Base-by-base conservation (phyloP, 2,113 vertebrate species). In the Pheucticus melanocephalus region DNA sequence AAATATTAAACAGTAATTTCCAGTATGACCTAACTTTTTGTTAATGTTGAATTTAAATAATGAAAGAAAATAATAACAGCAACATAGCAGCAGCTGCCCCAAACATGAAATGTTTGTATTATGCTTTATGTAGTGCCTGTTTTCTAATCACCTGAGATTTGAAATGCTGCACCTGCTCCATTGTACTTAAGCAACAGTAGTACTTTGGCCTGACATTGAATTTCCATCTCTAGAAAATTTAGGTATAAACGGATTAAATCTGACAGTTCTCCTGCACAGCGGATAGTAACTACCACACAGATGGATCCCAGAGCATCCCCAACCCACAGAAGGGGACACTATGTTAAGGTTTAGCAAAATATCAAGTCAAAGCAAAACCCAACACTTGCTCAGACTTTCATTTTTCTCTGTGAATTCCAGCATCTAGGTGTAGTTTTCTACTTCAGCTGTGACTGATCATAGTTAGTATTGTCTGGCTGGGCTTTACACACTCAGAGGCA, bases 261-360 rank as follows among this genome's bases (percentile, higher is more conserved):
- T 94, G 95, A 57, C 79, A 88, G 76, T 83, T 82, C 72, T 94
- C 37, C 82, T 75, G 86, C 69, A 73, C 40, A 88, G 66, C 72
- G 75, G 79, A 61, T 81, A 81, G 75, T 83, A 73, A 68, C 48
- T 12, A 63, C 61, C 60, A 44, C 2, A 3, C 80, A 73, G 82
- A 69, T 20, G 30, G 12, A 75, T 51, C 79, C 75, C 75, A 82
- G 78, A 76, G 72, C 54, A 57, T 42, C 53, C 80, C 64, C 40
- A 39, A 0, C 42, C 63, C 82, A 63, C 78, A 61, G 77, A 47
- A 71, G 57, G 66, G 33, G 39, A 76, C 0, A 3, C 12, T 85
- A 53, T 82, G 61, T 31, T 79, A 37, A 85, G 45, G 73, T 76
- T 76, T 69, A 82, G 23, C 63, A 85, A 95, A 95, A 78, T 50